Percentiles rank a stretch among this genome's conserved stretches.
Conservation (phyloP, 1,140 invertebrate species). For the Diorhabda carinulata region DNA sequence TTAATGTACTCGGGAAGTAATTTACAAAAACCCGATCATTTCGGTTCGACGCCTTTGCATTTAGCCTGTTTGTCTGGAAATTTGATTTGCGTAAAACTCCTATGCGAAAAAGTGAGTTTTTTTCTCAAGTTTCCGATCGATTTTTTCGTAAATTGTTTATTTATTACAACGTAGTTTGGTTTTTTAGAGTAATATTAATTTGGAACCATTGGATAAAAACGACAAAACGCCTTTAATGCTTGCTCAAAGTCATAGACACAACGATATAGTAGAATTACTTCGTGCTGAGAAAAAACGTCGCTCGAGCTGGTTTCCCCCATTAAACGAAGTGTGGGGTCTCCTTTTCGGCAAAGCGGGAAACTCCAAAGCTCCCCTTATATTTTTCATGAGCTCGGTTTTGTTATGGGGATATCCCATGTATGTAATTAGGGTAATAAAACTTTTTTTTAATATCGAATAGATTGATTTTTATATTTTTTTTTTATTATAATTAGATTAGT, state of each 20-base stretch:
- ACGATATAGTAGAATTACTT: slow-evolving; percentile 75
- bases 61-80: slow-evolving; percentile 88
- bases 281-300: slow-evolving; percentile 75
- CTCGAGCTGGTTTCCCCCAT: slow-evolving; percentile 77
- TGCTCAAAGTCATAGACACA: slow-evolving; percentile 80
- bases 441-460: too few relatives aligned
- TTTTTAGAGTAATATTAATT: slow-evolving; percentile 72
- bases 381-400: slow-evolving; percentile 80
- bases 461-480: too few relatives aligned
- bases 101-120: slow-evolving; percentile 75
- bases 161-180: slow-evolving; percentile 4
- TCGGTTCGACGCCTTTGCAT: slow-evolving; percentile 89
- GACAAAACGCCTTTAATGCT: slow-evolving; percentile 86
- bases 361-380: slow-evolving; percentile 80
- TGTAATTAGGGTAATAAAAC: slow-evolving; percentile 63
- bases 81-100: slow-evolving; percentile 70
- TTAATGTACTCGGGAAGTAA: slow-evolving; percentile 88
- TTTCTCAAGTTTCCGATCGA: neutral
- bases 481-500: too few relatives aligned
- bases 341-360: slow-evolving; percentile 86
- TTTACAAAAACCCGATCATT: slow-evolving; percentile 85
- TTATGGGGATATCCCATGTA: slow-evolving; percentile 94
- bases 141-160: neutral
- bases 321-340: slow-evolving; percentile 84
- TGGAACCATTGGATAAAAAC: slow-evolving; percentile 84